These are phyloP conservation scores for Nycticryphes semicollaris DNA, from an alignment of 2,113 vertebrate species.

Conservation along the genomic window DNA sequence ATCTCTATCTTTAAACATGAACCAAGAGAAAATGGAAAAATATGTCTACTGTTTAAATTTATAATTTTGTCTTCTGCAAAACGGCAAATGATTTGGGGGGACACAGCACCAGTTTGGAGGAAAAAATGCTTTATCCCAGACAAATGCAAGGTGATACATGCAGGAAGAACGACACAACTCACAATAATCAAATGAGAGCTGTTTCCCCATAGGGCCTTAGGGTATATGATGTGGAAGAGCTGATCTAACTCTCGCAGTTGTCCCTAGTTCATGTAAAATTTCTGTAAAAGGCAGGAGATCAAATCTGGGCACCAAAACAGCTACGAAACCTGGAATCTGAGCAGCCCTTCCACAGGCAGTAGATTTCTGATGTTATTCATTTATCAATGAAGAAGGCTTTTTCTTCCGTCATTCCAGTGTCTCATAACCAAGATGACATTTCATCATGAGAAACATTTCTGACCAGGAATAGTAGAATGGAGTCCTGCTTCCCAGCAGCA, in stretches of 20 bases:
- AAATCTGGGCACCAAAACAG: not conserved
- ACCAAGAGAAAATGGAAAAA: not conserved
- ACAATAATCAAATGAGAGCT: not conserved
- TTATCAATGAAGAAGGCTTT: not conserved
- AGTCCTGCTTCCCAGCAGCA: not conserved
- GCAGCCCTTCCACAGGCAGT: not conserved
- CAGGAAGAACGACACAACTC: not conserved
- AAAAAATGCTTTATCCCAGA: not conserved
- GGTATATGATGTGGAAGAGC: not conserved
- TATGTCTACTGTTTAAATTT: not conserved
- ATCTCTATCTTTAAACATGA: not conserved
- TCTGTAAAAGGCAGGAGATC: not conserved
- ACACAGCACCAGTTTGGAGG: not conserved
- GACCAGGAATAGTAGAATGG: not conserved
- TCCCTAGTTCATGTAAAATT: not conserved
- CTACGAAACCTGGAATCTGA: not conserved
- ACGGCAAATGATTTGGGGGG: not conserved
- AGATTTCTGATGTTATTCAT: not conserved
- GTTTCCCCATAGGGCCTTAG: not conserved
- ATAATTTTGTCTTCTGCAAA: not conserved
- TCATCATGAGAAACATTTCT: not conserved
- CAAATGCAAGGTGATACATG: not conserved
- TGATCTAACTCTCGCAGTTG: not conserved
- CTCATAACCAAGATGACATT: not conserved
- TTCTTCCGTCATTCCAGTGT: not conserved